Evolutionary conservation across 35 echinoderm and acorn worm genomes (phyloP).

Genomic region (Strongylocentrotus purpuratus): DNA sequence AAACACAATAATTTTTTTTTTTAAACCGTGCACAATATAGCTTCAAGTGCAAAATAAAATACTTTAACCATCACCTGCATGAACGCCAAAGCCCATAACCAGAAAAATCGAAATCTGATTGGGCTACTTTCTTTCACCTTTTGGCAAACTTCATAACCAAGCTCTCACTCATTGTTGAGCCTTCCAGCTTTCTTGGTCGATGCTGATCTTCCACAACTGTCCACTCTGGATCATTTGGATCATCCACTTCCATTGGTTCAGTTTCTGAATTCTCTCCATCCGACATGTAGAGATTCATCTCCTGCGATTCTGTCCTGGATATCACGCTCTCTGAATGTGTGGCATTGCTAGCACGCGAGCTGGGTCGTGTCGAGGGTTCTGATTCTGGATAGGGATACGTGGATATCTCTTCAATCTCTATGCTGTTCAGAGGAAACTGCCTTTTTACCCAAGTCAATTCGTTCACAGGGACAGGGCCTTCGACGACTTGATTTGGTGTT

Average conservation of each 20-base stretch:
- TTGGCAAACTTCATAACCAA: constrained; percentile 69
- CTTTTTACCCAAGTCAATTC: constrained; percentile 66
- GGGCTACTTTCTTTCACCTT: constrained; percentile 54
- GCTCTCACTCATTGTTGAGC: constrained; percentile 25
- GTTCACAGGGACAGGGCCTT: constrained; percentile 32
- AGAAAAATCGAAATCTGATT: background rate
- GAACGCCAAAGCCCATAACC: background rate
- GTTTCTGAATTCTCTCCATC: constrained; percentile 34
- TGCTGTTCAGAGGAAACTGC: constrained; percentile 77
- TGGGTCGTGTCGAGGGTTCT: constrained; percentile 24
- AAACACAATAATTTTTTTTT: background rate
- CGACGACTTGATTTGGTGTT: constrained; percentile 35
- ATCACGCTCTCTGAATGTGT: background rate
- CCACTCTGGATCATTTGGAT: constrained; percentile 93
- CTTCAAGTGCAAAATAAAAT: background rate
- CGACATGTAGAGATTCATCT: background rate
- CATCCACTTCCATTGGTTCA: constrained; percentile 57
- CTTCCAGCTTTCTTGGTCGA: constrained; percentile 3
- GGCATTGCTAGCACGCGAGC: constrained; percentile 21
- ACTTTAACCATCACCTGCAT: background rate
- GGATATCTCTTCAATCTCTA: constrained; percentile 67
- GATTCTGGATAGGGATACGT: background rate
- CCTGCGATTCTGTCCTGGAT: constrained; percentile 37
- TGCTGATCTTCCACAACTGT: constrained; percentile 66
- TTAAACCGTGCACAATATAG: background rate